phyloP scores from a whole-genome alignment of 2,888 invertebrate species.

The Chaitophorus viminalis region DNA sequence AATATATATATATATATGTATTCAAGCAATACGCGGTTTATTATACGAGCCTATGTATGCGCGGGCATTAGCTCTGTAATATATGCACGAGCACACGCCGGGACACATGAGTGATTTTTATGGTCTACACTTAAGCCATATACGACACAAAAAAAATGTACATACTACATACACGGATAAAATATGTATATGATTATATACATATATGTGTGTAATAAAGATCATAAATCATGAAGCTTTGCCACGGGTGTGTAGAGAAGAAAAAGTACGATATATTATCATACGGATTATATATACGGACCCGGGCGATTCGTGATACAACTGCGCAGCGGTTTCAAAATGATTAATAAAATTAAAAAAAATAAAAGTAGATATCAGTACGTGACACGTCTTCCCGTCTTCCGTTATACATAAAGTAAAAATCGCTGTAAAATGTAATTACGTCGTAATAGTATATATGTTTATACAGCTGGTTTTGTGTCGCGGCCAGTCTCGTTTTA shows the following conservation, averaged over 20 bases:
- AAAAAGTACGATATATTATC: constrained; percentile 1
- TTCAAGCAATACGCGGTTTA: constrained; percentile 2
- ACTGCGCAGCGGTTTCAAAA: not conserved
- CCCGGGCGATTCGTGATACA: not conserved
- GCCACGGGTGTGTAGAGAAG: not conserved
- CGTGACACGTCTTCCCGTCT: too few species aligned
- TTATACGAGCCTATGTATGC: constrained; percentile 39
- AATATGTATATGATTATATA: constrained; percentile 2
- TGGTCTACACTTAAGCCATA: constrained; percentile 43
- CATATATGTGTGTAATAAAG: constrained; percentile 16
- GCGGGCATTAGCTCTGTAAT: constrained; percentile 58
- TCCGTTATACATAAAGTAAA: too few species aligned
- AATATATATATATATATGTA: constrained; percentile 2
- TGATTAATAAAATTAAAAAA: not conserved
- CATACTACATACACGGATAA: not conserved
- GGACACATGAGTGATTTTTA: constrained; percentile 58
- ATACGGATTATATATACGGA: not conserved
- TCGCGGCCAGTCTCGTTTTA: not conserved
- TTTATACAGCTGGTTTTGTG: not conserved
- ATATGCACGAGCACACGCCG: constrained; percentile 58
- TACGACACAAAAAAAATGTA: constrained; percentile 4
- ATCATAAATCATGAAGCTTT: constrained; percentile 50
- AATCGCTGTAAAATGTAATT: not conserved
- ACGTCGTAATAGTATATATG: too few species aligned
- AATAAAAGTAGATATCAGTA: not conserved